phyloP scores from a whole-genome alignment of 2,113 vertebrate genomes.

The Myiagra hebetior region DNA sequence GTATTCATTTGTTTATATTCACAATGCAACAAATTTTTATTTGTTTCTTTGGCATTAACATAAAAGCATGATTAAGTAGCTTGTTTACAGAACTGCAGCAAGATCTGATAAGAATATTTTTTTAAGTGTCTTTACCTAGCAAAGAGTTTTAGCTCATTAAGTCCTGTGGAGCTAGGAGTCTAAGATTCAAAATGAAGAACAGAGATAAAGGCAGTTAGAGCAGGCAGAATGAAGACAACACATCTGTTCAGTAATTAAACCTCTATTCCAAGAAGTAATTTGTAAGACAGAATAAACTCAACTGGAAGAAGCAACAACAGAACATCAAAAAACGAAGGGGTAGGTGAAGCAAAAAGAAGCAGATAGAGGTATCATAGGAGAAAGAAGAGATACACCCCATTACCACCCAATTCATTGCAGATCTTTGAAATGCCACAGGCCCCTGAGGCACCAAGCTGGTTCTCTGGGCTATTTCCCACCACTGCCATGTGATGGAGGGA shows the following conservation, averaged over 20 bases:
- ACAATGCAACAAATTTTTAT: neutral
- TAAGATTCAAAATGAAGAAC: neutral
- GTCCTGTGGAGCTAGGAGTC: neutral
- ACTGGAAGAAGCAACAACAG: neutral
- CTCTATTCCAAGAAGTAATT: neutral
- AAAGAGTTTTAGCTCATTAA: neutral
- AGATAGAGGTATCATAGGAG: neutral
- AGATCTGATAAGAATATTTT: constrained; percentile 1
- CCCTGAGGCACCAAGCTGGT: neutral
- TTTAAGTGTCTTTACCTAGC: neutral
- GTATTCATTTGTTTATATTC: neutral
- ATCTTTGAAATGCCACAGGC: neutral
- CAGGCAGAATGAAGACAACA: neutral
- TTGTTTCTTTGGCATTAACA: constrained; percentile 36
- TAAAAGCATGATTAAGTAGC: constrained; percentile 29
- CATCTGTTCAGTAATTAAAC: neutral
- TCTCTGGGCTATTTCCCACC: neutral
- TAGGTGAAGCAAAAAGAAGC: neutral
- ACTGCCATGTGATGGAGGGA: neutral
- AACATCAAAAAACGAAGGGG: neutral
- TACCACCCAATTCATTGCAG: neutral
- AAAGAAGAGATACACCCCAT: neutral
- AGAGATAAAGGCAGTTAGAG: neutral
- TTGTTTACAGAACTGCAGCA: constrained; percentile 27
- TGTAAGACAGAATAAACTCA: neutral